Evolutionary conservation across 2,113 vertebrate species (phyloP).

Genomic region (Aix galericulata): DNA sequence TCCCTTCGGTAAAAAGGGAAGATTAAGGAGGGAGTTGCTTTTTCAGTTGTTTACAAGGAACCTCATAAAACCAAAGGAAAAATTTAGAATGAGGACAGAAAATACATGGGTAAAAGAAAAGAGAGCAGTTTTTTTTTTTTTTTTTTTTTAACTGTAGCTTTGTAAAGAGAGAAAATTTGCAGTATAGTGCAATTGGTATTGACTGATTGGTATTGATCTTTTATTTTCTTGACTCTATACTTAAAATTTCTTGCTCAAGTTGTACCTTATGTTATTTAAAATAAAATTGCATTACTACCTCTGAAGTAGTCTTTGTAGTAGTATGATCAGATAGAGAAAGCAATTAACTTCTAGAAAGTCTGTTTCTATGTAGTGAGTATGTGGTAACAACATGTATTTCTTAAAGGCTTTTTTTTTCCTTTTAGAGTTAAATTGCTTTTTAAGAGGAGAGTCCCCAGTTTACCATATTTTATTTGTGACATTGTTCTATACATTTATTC

Average conservation of each 20-base stretch:
- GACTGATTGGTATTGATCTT: too few relatives aligned
- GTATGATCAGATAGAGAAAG: not conserved
- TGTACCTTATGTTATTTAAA: not conserved
- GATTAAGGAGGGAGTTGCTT: conserved; percentile 8
- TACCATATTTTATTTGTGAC: not conserved
- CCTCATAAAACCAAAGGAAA: not conserved
- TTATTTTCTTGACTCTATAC: not conserved
- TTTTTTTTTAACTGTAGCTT: not conserved
- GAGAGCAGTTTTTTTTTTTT: not conserved
- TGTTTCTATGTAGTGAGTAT: not conserved
- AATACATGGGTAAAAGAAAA: not conserved
- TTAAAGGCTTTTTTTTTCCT: not conserved
- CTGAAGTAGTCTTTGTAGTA: not conserved
- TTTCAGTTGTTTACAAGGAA: not conserved
- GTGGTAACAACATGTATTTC: not conserved
- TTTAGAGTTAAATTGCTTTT: not conserved
- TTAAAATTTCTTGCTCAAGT: not conserved
- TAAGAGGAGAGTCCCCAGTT: not conserved
- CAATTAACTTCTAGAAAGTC: not conserved
- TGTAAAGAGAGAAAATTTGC: not conserved
- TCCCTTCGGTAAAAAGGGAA: not conserved
- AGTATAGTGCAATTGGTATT: not conserved
- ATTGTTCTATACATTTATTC: not conserved
- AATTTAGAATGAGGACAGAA: not conserved
- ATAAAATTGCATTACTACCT: not conserved